A percentile compares a stretch with the other conserved stretches of the same genome.
phyloP scores from a whole-genome alignment of 2,888 invertebrate genomes.

The Eudemis profundana region DNA sequence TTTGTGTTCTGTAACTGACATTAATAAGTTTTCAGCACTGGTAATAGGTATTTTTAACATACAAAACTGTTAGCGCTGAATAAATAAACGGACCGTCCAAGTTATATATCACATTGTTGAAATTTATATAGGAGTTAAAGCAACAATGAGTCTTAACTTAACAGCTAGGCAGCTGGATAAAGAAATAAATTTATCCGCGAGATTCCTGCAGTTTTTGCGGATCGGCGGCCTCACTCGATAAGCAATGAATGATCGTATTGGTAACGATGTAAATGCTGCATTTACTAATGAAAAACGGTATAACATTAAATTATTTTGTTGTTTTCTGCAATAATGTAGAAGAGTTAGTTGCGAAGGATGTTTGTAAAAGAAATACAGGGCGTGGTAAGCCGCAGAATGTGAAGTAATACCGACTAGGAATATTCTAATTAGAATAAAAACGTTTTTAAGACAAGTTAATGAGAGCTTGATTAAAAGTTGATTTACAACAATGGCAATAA shows the following conservation, averaged over 20 bases:
- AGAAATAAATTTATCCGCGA: slow-evolving; percentile 53
- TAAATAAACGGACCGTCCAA: slow-evolving; percentile 27
- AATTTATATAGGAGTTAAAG: slow-evolving; percentile 38
- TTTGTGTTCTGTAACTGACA: slow-evolving; percentile 15
- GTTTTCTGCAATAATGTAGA: slow-evolving; percentile 35
- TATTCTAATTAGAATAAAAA: slow-evolving; percentile 22
- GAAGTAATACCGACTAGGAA: not conserved
- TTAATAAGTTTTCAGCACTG: slow-evolving; percentile 27
- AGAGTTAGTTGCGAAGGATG: slow-evolving; percentile 16
- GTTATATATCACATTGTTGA: slow-evolving; percentile 33
- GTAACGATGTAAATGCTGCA: slow-evolving; percentile 41
- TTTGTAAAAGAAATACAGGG: slow-evolving; percentile 3
- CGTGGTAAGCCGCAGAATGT: not conserved
- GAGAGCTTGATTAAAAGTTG: not conserved
- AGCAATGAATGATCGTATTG: slow-evolving; percentile 45
- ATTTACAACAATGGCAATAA: slow-evolving; percentile 18
- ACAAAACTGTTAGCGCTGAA: slow-evolving; percentile 3
- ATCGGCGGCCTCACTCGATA: slow-evolving; percentile 35
- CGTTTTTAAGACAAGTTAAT: not conserved
- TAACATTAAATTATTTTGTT: slow-evolving; percentile 37
- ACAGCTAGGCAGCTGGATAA: slow-evolving; percentile 46
- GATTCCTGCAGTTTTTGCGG: slow-evolving; percentile 50
- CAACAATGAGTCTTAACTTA: slow-evolving; percentile 44
- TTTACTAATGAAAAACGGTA: slow-evolving; percentile 40
- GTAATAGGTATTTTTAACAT: slow-evolving; percentile 38